Base-by-base conservation (phyloP, 2,113 vertebrate genomes). In the Periophthalmodon schlosseri region DNA sequence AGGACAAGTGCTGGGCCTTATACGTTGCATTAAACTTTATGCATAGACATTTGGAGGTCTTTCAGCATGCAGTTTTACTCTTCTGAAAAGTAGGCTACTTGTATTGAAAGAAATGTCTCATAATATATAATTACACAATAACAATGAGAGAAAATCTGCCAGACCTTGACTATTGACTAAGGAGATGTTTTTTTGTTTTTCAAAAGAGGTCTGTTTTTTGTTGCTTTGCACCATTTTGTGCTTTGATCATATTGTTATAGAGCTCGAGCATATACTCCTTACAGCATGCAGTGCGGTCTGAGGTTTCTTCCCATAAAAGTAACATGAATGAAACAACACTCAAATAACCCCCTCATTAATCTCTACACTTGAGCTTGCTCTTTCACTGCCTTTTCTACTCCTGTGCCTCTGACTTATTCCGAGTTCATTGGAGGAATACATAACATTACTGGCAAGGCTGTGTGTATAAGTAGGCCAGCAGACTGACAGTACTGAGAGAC, bases 401-500 rank as follows among this genome's bases (percentile, higher is more conserved):
- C 83, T 82, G 78, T 74, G 74, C 46, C 81, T 82, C 76, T 90
- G 88, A 93, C 86, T 92, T 91, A 88, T 91, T 90, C 90, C 87
- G 81, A 84, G 82, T 86, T 88, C 74, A 80, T 89, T 90, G 88
- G 83, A 81, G 84, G 81, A 89, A 87, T 84, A 81, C 73, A 88
- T 85, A 76, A 87, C 83, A 79, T 86, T 84, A 88, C 82, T 86
- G 76, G 81, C 87, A 74, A 86, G 81, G 82, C 81, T 89, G 81
- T 83, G 84, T 87, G 84, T 84, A 79, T 81, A 91, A 91, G 83
- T 86, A 85, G 84, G 87, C 85, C 80, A 87, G 86, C 80, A 85
- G 77, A 79, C 73, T 81, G 77, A 86, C 89, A 88, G 82, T 83
- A 86, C 80, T 84, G 77, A 90, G 85, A 84, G 85, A 86, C 77